Evolutionary conservation across 2,113 vertebrate species (phyloP).

Genomic region (Psophia crepitans): DNA sequence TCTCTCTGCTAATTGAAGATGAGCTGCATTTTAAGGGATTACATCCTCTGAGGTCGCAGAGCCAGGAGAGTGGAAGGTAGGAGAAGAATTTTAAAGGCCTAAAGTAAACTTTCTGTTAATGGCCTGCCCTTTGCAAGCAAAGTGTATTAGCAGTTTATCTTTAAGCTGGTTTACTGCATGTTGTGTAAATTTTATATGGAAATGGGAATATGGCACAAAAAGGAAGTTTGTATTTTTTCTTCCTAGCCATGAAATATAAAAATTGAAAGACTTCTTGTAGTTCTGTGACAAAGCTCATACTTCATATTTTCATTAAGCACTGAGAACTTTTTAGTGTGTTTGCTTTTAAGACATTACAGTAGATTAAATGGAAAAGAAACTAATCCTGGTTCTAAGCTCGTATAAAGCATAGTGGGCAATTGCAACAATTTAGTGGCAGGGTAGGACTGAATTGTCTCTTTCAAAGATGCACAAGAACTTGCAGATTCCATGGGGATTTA

Average conservation of each 20-base stretch:
- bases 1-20: constrained; percentile 78
- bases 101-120: constrained; percentile 66
- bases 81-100: constrained; percentile 64
- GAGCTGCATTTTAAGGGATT: constrained; percentile 75
- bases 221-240: background rate
- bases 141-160: constrained; percentile 17
- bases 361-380: background rate
- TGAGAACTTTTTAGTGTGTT: background rate
- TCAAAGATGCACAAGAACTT: background rate
- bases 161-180: constrained; percentile 13
- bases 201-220: background rate
- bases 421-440: background rate
- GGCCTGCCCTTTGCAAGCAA: constrained; percentile 25
- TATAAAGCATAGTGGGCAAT: background rate
- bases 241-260: background rate
- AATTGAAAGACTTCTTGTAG: background rate
- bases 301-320: background rate
- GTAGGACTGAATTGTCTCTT: background rate
- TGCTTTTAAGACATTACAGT: background rate
- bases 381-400: background rate
- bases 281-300: background rate
- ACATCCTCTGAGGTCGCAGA: constrained; percentile 60
- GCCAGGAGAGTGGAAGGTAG: background rate
- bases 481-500: background rate
- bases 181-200: background rate